phyloP scores from a whole-genome alignment of 2,797 vertebrate genomes.

The Sparus aurata region DNA sequence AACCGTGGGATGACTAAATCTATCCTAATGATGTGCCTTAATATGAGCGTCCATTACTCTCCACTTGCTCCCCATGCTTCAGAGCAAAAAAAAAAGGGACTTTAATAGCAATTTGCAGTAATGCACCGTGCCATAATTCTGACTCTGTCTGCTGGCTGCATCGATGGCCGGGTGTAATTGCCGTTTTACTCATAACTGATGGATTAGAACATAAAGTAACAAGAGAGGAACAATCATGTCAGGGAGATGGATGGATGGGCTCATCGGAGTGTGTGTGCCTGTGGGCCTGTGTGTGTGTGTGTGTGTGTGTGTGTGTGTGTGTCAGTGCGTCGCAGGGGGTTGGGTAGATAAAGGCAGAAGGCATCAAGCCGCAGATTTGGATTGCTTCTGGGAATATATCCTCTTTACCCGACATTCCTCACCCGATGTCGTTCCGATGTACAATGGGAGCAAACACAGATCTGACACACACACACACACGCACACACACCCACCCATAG shows the following conservation, averaged over 20 bases:
- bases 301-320: conserved; percentile 10
- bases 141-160: conserved; percentile 85
- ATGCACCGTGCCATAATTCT: conserved; percentile 88
- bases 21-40: conserved; percentile 82
- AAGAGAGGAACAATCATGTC: conserved; percentile 90
- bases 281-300: neutral
- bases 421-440: conserved; percentile 61
- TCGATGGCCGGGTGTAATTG: conserved; percentile 89
- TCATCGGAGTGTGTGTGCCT: conserved; percentile 19
- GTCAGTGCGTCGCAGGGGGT: conserved; percentile 14
- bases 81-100: conserved; percentile 73
- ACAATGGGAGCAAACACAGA: conserved; percentile 55
- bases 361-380: conserved; percentile 74
- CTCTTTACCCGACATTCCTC: conserved; percentile 68
- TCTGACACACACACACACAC: neutral
- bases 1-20: conserved; percentile 83
- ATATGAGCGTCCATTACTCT: conserved; percentile 85
- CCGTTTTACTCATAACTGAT: conserved; percentile 90
- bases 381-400: conserved; percentile 82
- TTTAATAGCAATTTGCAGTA: conserved; percentile 90
- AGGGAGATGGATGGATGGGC: conserved; percentile 85
- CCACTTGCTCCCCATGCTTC: conserved; percentile 65
- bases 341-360: conserved; percentile 73
- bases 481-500: neutral
- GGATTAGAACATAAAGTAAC: conserved; percentile 93